phyloP scores from a whole-genome alignment of 2,888 invertebrate genomes.

The Hemicrepidius hirtus region DNA sequence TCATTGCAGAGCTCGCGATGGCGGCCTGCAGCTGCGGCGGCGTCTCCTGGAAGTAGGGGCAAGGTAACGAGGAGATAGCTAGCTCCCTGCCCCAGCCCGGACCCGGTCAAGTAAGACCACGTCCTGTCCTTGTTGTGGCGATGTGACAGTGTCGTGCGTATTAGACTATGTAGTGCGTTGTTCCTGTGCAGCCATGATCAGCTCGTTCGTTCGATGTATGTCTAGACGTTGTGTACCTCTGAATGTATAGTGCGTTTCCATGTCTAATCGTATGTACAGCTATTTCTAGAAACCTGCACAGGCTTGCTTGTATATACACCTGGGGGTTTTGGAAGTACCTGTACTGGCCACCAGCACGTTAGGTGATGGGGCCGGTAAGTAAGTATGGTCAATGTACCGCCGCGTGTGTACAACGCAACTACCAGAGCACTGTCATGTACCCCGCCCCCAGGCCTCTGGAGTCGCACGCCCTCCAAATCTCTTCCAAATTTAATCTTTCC shows the following conservation, averaged over 20 bases:
- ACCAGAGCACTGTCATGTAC: conserved; percentile 70
- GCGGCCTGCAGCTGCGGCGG: conserved; percentile 73
- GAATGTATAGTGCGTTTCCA: conserved; percentile 59
- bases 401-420: conserved; percentile 68
- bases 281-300: conserved; percentile 57
- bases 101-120: conserved; percentile 73
- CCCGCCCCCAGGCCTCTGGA: conserved; percentile 51
- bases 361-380: conserved; percentile 62
- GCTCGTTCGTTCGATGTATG: conserved; percentile 73
- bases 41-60: conserved; percentile 78
- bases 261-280: conserved; percentile 56
- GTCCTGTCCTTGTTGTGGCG: conserved; percentile 72
- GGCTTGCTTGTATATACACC: conserved; percentile 53
- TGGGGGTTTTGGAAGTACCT: conserved; percentile 60
- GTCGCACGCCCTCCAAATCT: neutral
- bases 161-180: conserved; percentile 71
- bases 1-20: conserved; percentile 77
- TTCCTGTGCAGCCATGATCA: conserved; percentile 70
- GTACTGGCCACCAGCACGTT: conserved; percentile 62
- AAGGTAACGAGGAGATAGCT: conserved; percentile 79
- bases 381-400: conserved; percentile 57
- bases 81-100: conserved; percentile 72
- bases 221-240: conserved; percentile 69
- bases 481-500: neutral
- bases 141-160: conserved; percentile 71